These are phyloP conservation scores for Tetragonula carbonaria DNA, from an alignment of 2,888 invertebrate species.

Conservation along the genomic window DNA sequence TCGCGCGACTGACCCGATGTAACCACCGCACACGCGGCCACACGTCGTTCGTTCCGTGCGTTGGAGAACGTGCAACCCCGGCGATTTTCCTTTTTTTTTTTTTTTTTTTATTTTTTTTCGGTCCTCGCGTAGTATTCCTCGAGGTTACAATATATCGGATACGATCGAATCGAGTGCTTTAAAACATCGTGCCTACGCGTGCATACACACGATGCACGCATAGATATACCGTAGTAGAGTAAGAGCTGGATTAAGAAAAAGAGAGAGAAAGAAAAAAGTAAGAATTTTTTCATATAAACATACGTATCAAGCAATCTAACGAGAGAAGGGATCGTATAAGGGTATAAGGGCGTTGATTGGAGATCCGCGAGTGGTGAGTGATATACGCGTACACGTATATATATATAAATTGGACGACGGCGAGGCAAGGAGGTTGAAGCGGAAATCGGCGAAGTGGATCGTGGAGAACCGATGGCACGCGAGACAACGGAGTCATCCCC, in stretches of 20 bases:
- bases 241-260: neutral
- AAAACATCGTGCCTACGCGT: slow-evolving; percentile 25
- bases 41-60: slow-evolving; percentile 1
- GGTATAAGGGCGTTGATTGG: slow-evolving; percentile 9
- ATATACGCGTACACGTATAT: neutral
- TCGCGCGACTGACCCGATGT: slow-evolving; percentile 28
- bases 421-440: neutral
- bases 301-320: neutral
- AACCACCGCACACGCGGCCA: slow-evolving; percentile 34
- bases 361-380: slow-evolving; percentile 42
- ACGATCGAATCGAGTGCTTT: slow-evolving; percentile 28
- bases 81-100: neutral
- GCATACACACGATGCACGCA: neutral
- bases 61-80: slow-evolving; percentile 7
- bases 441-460: slow-evolving; percentile 23
- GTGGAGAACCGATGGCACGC: slow-evolving; percentile 69
- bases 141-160: neutral
- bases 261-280: neutral
- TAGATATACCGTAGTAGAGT: neutral
- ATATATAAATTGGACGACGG: neutral
- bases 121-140: no score
- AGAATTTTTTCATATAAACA: neutral
- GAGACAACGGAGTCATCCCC: slow-evolving; percentile 50
- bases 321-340: slow-evolving; percentile 1
- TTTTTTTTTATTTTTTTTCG: no score